phyloP scores from a whole-genome alignment of 2,888 invertebrate genomes.

The Drosophila diplacantha region DNA sequence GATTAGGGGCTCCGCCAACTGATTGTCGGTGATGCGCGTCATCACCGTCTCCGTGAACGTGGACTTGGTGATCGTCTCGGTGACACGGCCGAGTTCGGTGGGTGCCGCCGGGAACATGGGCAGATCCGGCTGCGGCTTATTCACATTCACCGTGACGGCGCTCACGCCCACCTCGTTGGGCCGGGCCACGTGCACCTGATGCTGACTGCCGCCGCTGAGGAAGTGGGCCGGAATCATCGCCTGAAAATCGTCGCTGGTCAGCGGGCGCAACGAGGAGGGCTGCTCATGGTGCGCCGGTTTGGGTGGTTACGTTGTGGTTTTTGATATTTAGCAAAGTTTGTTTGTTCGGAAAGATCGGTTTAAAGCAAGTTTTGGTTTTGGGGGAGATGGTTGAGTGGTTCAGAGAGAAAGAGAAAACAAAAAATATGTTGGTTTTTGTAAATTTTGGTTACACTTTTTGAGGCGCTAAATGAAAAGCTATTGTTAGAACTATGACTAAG shows the following conservation, averaged over 20 bases:
- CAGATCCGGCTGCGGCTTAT: conserved; percentile 84
- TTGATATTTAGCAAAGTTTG: conserved; percentile 43
- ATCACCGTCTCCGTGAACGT: conserved; percentile 97
- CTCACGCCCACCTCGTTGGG: conserved; percentile 76
- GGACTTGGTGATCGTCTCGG: conserved; percentile 96
- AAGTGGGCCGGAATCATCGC: conserved; percentile 96
- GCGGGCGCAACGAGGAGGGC: conserved; percentile 83
- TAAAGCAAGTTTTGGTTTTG: conserved; percentile 52
- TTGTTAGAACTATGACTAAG: conserved; percentile 50
- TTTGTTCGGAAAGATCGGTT: conserved; percentile 41
- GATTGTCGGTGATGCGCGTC: conserved; percentile 95
- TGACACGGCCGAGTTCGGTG: conserved; percentile 90
- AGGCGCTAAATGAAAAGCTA: conserved; percentile 24
- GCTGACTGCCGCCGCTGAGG: conserved; percentile 90
- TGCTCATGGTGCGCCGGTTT: conserved; percentile 38
- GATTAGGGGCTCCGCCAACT: conserved; percentile 89
- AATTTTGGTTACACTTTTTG: conserved; percentile 64
- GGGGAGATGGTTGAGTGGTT: conserved; percentile 34
- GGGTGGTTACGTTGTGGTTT: conserved; percentile 20
- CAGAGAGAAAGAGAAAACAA: conserved; percentile 69
- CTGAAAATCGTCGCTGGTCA: conserved; percentile 96
- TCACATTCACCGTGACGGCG: conserved; percentile 90
- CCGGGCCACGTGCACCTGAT: conserved; percentile 77
- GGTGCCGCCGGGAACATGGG: conserved; percentile 89
- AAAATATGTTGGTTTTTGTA: conserved; percentile 69